Conservation (phyloP, 2,888 invertebrate genomes). For the Catocala fraxini region DNA sequence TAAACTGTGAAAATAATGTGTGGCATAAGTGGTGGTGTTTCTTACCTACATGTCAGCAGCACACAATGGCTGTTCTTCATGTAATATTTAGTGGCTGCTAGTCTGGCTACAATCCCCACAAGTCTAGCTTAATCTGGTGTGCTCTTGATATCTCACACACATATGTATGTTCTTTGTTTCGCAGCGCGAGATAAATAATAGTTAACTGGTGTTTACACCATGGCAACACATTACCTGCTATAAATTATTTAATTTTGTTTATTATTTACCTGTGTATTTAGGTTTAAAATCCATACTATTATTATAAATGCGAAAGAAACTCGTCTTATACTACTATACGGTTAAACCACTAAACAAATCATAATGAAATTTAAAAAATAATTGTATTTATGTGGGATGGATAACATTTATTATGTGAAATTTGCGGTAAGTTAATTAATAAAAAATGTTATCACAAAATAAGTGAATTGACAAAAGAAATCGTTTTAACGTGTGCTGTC, state of each 20-base stretch:
- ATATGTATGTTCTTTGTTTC: constrained; percentile 49
- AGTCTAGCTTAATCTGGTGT: constrained; percentile 47
- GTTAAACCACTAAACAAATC: too few relatives aligned
- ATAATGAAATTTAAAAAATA: too few relatives aligned
- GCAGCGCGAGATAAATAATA: constrained; percentile 31
- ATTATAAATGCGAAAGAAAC: too few relatives aligned
- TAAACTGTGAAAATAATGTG: too few relatives aligned
- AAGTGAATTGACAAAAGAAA: too few relatives aligned
- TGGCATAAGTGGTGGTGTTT: constrained; percentile 8
- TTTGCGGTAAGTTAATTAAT: too few relatives aligned
- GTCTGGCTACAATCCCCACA: constrained; percentile 46
- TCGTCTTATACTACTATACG: too few relatives aligned
- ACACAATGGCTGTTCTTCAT: constrained; percentile 42
- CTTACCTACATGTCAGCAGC: constrained; percentile 30
- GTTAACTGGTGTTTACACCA: constrained; percentile 35
- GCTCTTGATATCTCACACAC: constrained; percentile 46
- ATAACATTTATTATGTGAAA: too few relatives aligned
- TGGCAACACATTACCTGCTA: constrained; percentile 10
- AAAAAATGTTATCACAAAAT: too few relatives aligned
- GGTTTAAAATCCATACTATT: too few relatives aligned
- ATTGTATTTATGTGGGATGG: too few relatives aligned
- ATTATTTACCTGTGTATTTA: background rate
- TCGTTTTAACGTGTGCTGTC: too few relatives aligned
- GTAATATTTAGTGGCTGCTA: constrained; percentile 49
- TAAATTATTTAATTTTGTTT: background rate